Percentiles rank a stretch among this genome's conserved stretches.
These are phyloP conservation scores for Chrysochloris asiatica DNA, from an alignment of 2,113 vertebrate genomes.

Conservation along the genomic window DNA sequence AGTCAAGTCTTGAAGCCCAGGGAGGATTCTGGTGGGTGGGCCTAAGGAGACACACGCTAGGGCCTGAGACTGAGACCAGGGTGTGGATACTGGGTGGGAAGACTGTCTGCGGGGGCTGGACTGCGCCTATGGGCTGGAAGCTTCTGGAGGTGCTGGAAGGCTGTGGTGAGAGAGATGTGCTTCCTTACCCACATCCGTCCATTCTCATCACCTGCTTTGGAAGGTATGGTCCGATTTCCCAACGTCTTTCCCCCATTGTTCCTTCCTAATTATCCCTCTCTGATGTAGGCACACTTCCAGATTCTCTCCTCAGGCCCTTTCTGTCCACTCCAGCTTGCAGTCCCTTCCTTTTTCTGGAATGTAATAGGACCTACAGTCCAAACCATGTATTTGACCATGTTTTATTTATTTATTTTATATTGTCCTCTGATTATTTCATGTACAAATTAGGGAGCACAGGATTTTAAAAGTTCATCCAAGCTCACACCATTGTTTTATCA, in stretches of 20 bases:
- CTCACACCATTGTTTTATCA: slow-evolving; percentile 15
- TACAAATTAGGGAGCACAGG: slow-evolving; percentile 1
- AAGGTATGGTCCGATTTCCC: not conserved
- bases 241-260: not conserved
- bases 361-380: not conserved
- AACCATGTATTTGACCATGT: not conserved
- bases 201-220: not conserved
- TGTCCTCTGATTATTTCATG: not conserved
- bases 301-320: not conserved
- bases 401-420: not conserved
- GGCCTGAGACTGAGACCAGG: not conserved
- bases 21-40: not conserved
- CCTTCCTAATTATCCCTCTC: not conserved
- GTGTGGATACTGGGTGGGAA: not conserved
- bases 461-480: not conserved
- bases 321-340: not conserved
- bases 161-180: not conserved
- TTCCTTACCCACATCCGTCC: not conserved
- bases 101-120: not conserved
- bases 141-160: not conserved
- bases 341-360: not conserved
- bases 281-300: too few species aligned
- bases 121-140: not conserved
- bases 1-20: not conserved
- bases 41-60: not conserved